phyloP scores from a whole-genome alignment of 2,888 invertebrate species.

The Ferdinandea cuprea region DNA sequence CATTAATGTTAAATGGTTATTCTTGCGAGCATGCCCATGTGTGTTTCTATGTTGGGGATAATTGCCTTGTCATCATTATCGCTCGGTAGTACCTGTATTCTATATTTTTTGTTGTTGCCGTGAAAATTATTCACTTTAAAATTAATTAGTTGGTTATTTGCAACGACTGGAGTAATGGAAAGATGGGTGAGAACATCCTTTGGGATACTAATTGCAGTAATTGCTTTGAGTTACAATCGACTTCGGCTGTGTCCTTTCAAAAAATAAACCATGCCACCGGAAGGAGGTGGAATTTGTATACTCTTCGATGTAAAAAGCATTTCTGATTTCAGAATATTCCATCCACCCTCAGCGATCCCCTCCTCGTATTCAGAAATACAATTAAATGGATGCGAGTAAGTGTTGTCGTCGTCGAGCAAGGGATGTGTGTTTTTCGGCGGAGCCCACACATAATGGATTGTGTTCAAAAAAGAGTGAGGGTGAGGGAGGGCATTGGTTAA shows the following conservation, averaged over 20 bases:
- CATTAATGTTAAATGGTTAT: constrained; percentile 16
- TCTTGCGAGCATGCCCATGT: neutral
- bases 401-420: neutral
- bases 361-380: neutral
- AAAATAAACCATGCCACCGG: neutral
- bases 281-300: neutral
- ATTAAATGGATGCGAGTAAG: neutral
- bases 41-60: neutral
- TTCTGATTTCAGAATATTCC: neutral
- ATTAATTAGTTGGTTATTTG: constrained; percentile 18
- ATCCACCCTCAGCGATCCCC: neutral
- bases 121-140: constrained; percentile 25
- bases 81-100: neutral
- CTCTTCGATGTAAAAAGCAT: neutral
- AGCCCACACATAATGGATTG: constrained; percentile 14
- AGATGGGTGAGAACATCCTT: neutral
- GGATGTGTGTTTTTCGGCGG: neutral
- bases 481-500: constrained; percentile 21
- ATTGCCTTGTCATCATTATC: constrained; percentile 27
- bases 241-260: neutral
- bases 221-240: constrained; percentile 1
- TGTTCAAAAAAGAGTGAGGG: too few species aligned
- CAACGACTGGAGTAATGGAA: too few species aligned
- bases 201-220: neutral
- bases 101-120: neutral